These are phyloP conservation scores for Caenorhabditis briggsae DNA, from an alignment of 1,140 invertebrate genomes.

Conservation along the genomic window DNA sequence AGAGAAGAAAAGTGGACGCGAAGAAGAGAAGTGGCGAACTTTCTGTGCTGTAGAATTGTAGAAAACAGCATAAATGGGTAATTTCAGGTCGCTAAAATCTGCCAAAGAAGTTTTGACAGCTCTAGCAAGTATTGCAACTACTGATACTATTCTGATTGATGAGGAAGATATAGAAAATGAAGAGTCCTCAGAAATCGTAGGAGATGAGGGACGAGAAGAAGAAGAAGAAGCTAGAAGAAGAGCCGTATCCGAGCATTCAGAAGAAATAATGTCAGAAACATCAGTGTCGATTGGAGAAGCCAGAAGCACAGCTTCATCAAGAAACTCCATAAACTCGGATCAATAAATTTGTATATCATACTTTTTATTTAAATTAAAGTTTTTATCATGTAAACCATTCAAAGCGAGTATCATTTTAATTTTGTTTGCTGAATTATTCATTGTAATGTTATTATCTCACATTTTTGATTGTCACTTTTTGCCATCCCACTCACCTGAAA, in stretches of 20 bases:
- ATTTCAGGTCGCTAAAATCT: neutral
- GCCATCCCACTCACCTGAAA: neutral
- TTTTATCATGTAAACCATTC: neutral
- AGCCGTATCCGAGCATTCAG: constrained; percentile 8
- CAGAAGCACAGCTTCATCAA: constrained; percentile 9
- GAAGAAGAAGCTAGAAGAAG: neutral
- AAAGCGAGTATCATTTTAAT: constrained; percentile 27
- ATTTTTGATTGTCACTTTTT: constrained; percentile 6
- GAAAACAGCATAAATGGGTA: neutral
- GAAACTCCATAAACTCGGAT: constrained; percentile 12
- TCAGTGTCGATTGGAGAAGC: constrained; percentile 16
- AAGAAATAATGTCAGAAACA: constrained; percentile 47
- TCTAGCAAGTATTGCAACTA: constrained; percentile 52
- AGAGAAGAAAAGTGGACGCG: neutral
- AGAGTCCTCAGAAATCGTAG: neutral
- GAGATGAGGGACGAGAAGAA: neutral
- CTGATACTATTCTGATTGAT: constrained; percentile 51
- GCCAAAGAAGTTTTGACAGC: constrained; percentile 56
- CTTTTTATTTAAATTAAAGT: neutral
- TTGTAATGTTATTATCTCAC: neutral
- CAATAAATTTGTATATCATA: neutral
- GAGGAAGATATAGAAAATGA: neutral
- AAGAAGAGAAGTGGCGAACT: too few relatives aligned
- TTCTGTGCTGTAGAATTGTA: too few relatives aligned
- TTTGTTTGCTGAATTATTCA: neutral